Conservation (phyloP, 2,888 invertebrate genomes). For the Yponomeuta sedellus region DNA sequence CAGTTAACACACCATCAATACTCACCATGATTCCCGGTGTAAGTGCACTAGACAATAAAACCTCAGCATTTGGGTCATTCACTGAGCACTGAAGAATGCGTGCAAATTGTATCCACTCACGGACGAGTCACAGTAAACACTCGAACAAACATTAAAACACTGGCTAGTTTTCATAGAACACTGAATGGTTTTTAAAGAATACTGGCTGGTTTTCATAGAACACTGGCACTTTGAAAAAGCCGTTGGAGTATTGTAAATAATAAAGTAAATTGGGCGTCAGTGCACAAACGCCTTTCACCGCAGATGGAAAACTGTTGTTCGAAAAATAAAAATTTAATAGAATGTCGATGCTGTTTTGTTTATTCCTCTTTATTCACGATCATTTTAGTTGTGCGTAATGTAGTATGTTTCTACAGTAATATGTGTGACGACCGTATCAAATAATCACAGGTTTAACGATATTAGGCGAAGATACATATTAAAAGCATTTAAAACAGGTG, state of each 20-base stretch:
- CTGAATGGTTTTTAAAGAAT: not conserved
- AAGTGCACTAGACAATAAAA: slow-evolving; percentile 61
- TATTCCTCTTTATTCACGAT: not conserved
- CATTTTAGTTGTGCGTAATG: no score
- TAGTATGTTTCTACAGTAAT: no score
- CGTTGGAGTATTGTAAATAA: not conserved
- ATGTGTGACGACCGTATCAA: no score
- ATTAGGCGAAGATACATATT: no score
- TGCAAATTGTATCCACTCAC: slow-evolving; percentile 8
- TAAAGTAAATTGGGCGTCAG: not conserved
- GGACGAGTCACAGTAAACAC: not conserved
- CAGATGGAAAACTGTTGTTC: not conserved
- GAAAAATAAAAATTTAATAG: not conserved
- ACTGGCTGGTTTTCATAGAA: not conserved
- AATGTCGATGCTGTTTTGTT: not conserved
- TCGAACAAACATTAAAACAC: not conserved
- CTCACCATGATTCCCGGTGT: slow-evolving; percentile 57
- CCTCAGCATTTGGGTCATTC: slow-evolving; percentile 49
- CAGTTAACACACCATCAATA: slow-evolving; percentile 33
- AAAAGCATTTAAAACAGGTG: no score
- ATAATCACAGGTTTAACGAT: no score
- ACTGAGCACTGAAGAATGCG: slow-evolving; percentile 9
- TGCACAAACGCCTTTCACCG: not conserved
- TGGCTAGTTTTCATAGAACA: not conserved
- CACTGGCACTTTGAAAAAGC: not conserved